A percentile compares a stretch with the other conserved stretches of the same genome.
Evolutionary conservation across 2,113 vertebrate species (phyloP).

Genomic region (Illadopsis cleaveri): DNA sequence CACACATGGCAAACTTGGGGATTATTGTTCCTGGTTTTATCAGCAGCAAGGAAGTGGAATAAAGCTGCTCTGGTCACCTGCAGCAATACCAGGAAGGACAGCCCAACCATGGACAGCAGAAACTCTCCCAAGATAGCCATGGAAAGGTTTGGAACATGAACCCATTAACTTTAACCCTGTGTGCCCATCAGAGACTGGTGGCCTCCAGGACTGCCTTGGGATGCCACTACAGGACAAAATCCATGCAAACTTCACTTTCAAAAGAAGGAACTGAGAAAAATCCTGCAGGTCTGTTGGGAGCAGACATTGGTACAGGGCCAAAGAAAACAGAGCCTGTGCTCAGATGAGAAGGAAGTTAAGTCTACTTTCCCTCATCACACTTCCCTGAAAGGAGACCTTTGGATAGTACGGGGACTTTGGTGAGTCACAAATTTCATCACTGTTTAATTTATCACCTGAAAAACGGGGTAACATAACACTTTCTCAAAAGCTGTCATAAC

Average conservation of each 20-base stretch:
- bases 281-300: background rate
- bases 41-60: background rate
- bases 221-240: background rate
- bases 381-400: background rate
- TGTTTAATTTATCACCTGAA: constrained; percentile 20
- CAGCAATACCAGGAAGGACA: background rate
- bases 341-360: background rate
- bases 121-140: background rate
- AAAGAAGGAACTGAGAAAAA: background rate
- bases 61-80: background rate
- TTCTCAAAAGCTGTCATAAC: background rate
- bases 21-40: background rate
- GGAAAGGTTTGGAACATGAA: background rate
- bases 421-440: background rate
- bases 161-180: background rate
- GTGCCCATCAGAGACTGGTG: background rate
- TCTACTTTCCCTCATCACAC: background rate
- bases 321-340: background rate
- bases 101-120: background rate
- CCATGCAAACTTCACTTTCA: background rate
- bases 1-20: background rate
- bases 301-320: background rate
- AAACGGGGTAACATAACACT: background rate
- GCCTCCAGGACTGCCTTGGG: background rate
- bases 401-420: background rate